Conservation (phyloP, 2,797 vertebrate species). For the Pangasius macronema region DNA sequence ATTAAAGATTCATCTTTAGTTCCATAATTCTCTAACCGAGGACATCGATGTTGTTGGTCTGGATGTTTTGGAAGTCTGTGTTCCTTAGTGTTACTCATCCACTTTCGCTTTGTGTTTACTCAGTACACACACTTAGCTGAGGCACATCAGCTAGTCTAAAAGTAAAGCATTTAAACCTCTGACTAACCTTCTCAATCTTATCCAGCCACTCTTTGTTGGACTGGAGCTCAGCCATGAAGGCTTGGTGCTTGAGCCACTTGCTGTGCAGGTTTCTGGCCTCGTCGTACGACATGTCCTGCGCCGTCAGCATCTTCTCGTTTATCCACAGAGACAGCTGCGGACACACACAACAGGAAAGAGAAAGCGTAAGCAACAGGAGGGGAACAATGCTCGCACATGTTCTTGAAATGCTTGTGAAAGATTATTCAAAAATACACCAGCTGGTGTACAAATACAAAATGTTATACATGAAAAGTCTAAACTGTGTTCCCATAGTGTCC, state of each 20-base stretch:
- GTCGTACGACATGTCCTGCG: conserved; percentile 97
- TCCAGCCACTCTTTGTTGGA: conserved; percentile 94
- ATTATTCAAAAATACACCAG: not conserved
- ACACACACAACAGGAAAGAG: conserved; percentile 17
- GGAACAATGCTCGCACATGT: not conserved
- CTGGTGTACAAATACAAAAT: not conserved
- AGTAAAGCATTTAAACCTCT: not conserved
- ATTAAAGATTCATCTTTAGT: not conserved
- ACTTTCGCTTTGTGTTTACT: not conserved
- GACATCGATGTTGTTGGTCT: not conserved
- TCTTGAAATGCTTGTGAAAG: not conserved
- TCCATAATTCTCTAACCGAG: not conserved
- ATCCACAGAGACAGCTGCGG: conserved; percentile 90
- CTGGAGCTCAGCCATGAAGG: conserved; percentile 96
- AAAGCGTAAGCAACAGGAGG: not conserved
- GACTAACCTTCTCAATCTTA: conserved; percentile 86
- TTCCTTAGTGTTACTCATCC: not conserved
- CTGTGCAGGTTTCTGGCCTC: conserved; percentile 97
- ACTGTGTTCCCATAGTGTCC: not conserved
- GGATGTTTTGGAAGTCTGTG: not conserved
- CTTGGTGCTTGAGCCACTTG: conserved; percentile 98
- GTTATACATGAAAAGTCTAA: not conserved
- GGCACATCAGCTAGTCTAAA: not conserved
- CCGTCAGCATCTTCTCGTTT: conserved; percentile 98
- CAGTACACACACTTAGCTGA: not conserved